Evolutionary conservation across 1,140 invertebrate species (phyloP), one percentile per base, ranked within the genome.

Genomic region (Neuroterus valhalla): DNA sequence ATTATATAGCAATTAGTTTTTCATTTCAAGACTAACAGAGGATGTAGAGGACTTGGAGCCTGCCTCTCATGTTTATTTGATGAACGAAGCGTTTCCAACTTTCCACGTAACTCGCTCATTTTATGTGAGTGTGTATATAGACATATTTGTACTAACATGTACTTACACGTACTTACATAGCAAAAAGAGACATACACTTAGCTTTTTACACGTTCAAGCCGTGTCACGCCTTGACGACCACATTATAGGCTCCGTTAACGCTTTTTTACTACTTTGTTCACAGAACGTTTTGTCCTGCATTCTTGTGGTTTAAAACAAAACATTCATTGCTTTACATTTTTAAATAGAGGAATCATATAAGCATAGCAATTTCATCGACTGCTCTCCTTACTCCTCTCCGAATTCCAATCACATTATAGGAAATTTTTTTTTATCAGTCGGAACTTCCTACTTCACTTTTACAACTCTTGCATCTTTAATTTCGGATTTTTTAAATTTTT

Each of bases 11-110:
- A 15, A 70, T 82, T 79, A 82, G 78, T 71, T 81, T 82, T 81
- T 79, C 79, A 79, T 77, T 82, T 81, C 69, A 19, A 3, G 67
- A 72, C 72, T 81, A 71, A 23, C 50, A 55, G 23, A 55, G 19
- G 14, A 12, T 21, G 44, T 14, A 62, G 55, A 62, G 5, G 48
- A 23, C 19, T 62, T 21, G 21, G 26, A 55, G 19, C 31, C 19
- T 31, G 38, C 72, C 67, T 81, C 82, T 85, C 82, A 85, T 85
- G 82, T 84, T 81, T 84, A 84, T 84, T 85, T 84, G 82, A 84
- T 77, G 82, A 81, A 72, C 52, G 81, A 74, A 70, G 52, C 66
- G 46, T 76, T 75, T 78, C 78, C 78, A 81, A 74, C 71, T 73
- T 62, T n/a, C n/a, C 74, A 23, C 68, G 52, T 62, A 62, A 62